These are phyloP conservation scores for Trichonephila clavipes DNA, from an alignment of 1,140 invertebrate species.

Conservation along the genomic window DNA sequence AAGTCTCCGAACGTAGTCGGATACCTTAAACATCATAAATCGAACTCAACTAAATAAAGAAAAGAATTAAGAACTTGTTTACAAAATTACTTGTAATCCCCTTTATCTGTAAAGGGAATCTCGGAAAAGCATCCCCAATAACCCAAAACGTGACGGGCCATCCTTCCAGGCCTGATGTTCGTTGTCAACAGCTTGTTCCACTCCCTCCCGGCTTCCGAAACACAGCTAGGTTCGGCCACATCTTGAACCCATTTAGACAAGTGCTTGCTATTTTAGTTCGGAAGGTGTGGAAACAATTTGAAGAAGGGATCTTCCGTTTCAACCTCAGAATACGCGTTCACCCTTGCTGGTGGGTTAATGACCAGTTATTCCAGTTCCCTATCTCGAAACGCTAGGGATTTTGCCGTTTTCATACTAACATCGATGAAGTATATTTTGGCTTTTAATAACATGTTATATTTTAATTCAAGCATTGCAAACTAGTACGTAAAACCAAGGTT, in stretches of 20 bases:
- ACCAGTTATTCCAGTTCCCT: background rate
- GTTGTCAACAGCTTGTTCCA: constrained; percentile 55
- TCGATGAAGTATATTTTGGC: too few relatives aligned
- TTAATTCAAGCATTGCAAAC: too few relatives aligned
- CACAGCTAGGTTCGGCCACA: background rate
- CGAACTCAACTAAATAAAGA: too few relatives aligned
- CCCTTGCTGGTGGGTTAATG: background rate
- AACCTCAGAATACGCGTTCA: background rate
- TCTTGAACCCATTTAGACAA: constrained; percentile 40
- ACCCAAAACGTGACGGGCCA: background rate
- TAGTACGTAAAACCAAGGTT: too few relatives aligned
- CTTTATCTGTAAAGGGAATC: background rate
- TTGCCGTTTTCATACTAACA: background rate
- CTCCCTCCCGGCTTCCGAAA: constrained; percentile 9
- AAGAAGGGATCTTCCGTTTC: background rate
- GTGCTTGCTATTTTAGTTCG: background rate
- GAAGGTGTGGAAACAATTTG: constrained; percentile 43
- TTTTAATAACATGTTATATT: too few relatives aligned
- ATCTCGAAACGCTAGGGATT: background rate
- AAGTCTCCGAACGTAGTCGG: too few relatives aligned
- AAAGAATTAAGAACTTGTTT: too few relatives aligned
- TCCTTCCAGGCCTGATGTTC: constrained; percentile 9
- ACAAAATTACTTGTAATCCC: too few relatives aligned
- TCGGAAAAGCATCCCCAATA: background rate
- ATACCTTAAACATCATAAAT: too few relatives aligned